Evolutionary conservation across 2,888 invertebrate genomes (phyloP).

Genomic region (Drosophila niveifrons): DNA sequence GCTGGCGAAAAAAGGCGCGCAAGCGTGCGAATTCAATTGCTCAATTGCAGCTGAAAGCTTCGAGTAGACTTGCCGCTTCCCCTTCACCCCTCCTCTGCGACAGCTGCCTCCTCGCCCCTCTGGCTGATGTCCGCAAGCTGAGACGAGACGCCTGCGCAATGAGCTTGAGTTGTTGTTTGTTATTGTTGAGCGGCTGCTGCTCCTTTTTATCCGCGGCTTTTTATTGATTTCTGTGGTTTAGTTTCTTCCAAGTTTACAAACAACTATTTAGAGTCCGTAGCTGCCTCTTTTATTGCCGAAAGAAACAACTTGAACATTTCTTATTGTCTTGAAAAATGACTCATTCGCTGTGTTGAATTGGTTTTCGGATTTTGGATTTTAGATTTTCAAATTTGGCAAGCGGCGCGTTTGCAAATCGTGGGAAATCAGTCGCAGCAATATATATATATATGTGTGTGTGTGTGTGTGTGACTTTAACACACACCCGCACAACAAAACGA

Average conservation of each 20-base stretch:
- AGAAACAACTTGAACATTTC: slow-evolving; percentile 44
- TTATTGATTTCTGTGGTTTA: slow-evolving; percentile 79
- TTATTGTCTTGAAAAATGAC: slow-evolving; percentile 79
- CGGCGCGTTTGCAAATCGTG: slow-evolving; percentile 66
- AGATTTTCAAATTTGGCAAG: slow-evolving; percentile 52
- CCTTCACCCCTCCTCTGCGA: not conserved
- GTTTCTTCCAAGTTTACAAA: slow-evolving; percentile 55
- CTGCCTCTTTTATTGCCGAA: slow-evolving; percentile 44
- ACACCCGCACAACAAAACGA: slow-evolving; percentile 53
- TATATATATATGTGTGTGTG: slow-evolving; percentile 44
- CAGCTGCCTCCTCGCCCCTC: slow-evolving; percentile 15
- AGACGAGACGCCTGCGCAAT: slow-evolving; percentile 73
- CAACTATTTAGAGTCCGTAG: slow-evolving; percentile 41
- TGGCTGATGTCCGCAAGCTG: slow-evolving; percentile 7
- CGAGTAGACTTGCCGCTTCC: slow-evolving; percentile 8
- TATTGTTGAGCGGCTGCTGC: slow-evolving; percentile 53
- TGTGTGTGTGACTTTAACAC: slow-evolving; percentile 49
- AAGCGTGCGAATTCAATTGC: slow-evolving; percentile 82
- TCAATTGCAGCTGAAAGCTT: slow-evolving; percentile 66
- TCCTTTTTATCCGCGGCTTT: slow-evolving; percentile 69
- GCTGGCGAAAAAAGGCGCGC: slow-evolving; percentile 71
- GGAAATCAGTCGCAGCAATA: slow-evolving; percentile 65
- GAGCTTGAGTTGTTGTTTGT: slow-evolving; percentile 28
- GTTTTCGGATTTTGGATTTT: slow-evolving; percentile 18
- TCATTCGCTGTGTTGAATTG: slow-evolving; percentile 42